Evolutionary conservation across 1,140 invertebrate genomes (phyloP), one percentile per base, ranked within the genome.

Genomic region (Cyrtorhinus lividipennis): DNA sequence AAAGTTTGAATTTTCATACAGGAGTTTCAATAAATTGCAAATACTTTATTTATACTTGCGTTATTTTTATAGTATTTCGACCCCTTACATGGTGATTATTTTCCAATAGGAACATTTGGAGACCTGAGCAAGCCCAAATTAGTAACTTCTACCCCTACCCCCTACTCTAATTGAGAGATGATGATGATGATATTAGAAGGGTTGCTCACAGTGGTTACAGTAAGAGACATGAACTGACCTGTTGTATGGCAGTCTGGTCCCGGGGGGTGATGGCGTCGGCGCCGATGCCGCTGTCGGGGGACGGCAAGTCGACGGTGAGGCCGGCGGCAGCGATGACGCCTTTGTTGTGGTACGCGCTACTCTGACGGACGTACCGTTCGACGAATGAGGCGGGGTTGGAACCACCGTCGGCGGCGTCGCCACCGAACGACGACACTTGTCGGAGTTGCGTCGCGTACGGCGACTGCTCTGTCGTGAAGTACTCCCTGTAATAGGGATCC

Each of bases 211-310:
- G n/a, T n/a, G n/a, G n/a, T n/a, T n/a, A n/a, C n/a, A n/a, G n/a
- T n/a, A n/a, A n/a, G n/a, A n/a, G n/a, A n/a, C n/a, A n/a, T n/a
- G n/a, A n/a, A 77, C 79, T 77, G 78, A 92, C 90, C 87, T 92
- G 90, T 76, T 92, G 90, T 71, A 88, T 85, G 74, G 83, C 85
- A 72, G 82, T 87, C 77, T 86, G 89, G 77, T 88, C 90, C 72
- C 88, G 77, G 45, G 91, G 91, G 26, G 91, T 93, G 70, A 92
- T 89, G 66, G 89, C 87, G 70, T 92, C 89, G 1, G 89, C 87
- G 24, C 90, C 91, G 68, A 94, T 93, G 20, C 90, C 91, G 67
- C 87, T 90, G 74, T 94, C 90, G 1, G 91, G 90, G 63, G 90
- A 92, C 0, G 90, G 90, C 67, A 95, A 79, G 76, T 95, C 91